Base-by-base conservation (phyloP, 2,113 vertebrate genomes). In the Stomatorhinus ivindoensis region DNA sequence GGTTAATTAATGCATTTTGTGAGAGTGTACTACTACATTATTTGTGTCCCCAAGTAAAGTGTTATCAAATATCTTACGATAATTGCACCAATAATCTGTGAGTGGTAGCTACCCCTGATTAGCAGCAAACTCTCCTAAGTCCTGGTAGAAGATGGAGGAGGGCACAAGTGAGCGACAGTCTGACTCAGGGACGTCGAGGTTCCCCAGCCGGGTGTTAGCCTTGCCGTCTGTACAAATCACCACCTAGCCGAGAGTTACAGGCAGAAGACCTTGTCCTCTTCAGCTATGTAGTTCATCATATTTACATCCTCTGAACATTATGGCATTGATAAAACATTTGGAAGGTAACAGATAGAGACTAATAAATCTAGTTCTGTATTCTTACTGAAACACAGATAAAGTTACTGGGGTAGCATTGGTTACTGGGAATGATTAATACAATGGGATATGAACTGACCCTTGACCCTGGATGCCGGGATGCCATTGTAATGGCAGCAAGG, bases 181-280 rank as follows among this genome's bases (percentile, higher is more conserved):
- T 3, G 58, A 87, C 50, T 95, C 95, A 65, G 95, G 93, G 51
- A 90, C 92, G 47, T 95, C 94, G 51, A 96, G 92, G 87, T 95
- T 94, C 19, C 96, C 96, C 73, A 96, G 86, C 2, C 92, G 92
- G 21, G 95, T 94, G 93, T 96, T 96, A 58, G 96, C 95, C 91
- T 94, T 95, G 65, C 96, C 95, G 17, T 96, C 95, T 86, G 95
- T 96, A 90, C 95, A 96, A 90, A 96, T 94, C 85, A 96, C 95
- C 82, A 96, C 95, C 96, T 96, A 93, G 0, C 46, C 82, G 47
- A 92, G 91, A 91, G 90, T 47, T 46, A 46, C 35, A n/a, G 8
- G n/a, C 31, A 46, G 31, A 76, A 44, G 24, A n/a, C 24, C 46
- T 86, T 86, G 47, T 83, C 19, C 39, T 83, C 44, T 84, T 84